phyloP scores from a whole-genome alignment of 2,888 invertebrate genomes.

The Volucella inflata region DNA sequence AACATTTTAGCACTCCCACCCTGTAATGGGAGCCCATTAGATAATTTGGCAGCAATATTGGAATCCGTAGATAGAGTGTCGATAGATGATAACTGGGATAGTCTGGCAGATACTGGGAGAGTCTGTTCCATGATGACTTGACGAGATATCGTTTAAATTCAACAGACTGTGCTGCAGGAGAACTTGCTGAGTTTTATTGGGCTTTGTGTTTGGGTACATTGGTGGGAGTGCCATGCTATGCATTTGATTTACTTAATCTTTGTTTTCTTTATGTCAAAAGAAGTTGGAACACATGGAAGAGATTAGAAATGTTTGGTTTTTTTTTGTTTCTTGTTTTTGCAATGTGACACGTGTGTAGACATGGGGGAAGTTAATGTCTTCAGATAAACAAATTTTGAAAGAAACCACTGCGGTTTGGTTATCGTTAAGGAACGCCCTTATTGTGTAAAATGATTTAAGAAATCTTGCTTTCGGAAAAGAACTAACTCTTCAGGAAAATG shows the following conservation, averaged over 20 bases:
- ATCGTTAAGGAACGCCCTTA: too few relatives aligned
- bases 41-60: conserved; percentile 62
- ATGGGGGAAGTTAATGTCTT: too few relatives aligned
- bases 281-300: conserved; percentile 30
- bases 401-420: too few relatives aligned
- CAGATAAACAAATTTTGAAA: too few relatives aligned
- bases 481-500: too few relatives aligned
- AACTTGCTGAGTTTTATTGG: conserved; percentile 6
- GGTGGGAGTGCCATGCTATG: conserved; percentile 31
- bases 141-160: conserved; percentile 43
- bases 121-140: conserved; percentile 35
- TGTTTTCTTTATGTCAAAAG: conserved; percentile 35
- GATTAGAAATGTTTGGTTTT: conserved; percentile 18
- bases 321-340: too few relatives aligned
- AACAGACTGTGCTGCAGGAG: conserved; percentile 14
- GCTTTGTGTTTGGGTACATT: not conserved
- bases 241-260: conserved; percentile 8
- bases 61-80: conserved; percentile 42
- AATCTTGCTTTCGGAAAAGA: too few relatives aligned
- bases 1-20: conserved; percentile 32
- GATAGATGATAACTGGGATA: conserved; percentile 44
- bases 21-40: conserved; percentile 50
- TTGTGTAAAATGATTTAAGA: too few relatives aligned
- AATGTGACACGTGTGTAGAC: too few relatives aligned
- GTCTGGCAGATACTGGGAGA: not conserved